These are phyloP conservation scores for Pogonognathellus flavescens DNA, from an alignment of 1,140 invertebrate species.

Conservation along the genomic window DNA sequence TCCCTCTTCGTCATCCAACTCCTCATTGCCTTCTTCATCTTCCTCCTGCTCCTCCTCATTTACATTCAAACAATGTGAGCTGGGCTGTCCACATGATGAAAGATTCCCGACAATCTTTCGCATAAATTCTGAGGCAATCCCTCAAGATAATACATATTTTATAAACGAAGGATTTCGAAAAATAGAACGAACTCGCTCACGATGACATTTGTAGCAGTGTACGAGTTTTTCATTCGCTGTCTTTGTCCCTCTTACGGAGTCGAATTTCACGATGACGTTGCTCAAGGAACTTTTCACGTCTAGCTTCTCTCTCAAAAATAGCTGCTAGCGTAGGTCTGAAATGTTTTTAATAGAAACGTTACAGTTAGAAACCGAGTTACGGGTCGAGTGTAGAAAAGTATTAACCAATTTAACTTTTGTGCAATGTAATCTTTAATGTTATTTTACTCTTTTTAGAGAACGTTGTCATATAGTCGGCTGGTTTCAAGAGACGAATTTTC, in stretches of 20 bases:
- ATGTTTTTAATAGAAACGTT: background rate
- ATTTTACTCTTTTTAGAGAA: constrained; percentile 71
- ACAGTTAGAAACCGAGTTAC: background rate
- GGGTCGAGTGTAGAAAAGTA: background rate
- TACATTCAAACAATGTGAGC: too few species aligned
- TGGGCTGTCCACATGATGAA: background rate
- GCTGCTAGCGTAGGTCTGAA: constrained; percentile 68
- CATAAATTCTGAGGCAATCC: too few species aligned
- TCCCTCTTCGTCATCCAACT: background rate
- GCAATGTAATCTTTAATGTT: too few species aligned
- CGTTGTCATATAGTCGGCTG: constrained; percentile 85
- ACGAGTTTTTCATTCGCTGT: too few species aligned
- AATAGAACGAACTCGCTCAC: too few species aligned
- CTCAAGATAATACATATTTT: too few species aligned
- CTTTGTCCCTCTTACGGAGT: constrained; percentile 73
- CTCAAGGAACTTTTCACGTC: constrained; percentile 92
- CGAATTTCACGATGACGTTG: constrained; percentile 84
- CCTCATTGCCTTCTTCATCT: background rate
- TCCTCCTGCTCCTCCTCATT: background rate
- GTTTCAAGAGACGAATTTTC: constrained; percentile 86
- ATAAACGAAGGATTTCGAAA: too few species aligned
- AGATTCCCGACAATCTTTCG: too few species aligned
- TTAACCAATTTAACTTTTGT: too few species aligned
- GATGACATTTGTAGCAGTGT: constrained; percentile 44
- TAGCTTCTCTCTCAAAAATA: constrained; percentile 89